These are phyloP conservation scores for Reticulitermes lucifugus DNA, from an alignment of 2,888 invertebrate genomes.

Conservation along the genomic window DNA sequence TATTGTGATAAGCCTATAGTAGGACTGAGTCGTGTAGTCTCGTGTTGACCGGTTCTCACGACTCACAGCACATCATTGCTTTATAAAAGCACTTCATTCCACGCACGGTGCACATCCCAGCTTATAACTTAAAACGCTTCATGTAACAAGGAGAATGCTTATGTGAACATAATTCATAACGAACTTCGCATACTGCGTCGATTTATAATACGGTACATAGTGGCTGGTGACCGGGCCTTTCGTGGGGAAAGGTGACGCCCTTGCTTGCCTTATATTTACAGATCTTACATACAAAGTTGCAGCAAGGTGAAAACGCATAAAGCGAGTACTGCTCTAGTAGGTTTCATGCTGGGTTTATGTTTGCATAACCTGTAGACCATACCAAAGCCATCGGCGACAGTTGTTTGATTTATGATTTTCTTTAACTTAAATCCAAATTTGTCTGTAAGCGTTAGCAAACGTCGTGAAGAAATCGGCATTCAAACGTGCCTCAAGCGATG, in stretches of 20 bases:
- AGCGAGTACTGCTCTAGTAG: too few relatives aligned
- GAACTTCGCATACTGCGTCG: neutral
- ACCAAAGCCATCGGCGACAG: too few relatives aligned
- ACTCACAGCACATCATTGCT: neutral
- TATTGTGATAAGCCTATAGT: neutral
- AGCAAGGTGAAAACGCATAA: too few relatives aligned
- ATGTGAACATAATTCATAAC: neutral
- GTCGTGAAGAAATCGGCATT: too few relatives aligned
- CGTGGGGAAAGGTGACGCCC: neutral
- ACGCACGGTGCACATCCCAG: neutral
- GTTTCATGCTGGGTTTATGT: too few relatives aligned
- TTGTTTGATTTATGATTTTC: too few relatives aligned
- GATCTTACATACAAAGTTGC: neutral
- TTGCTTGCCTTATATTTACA: neutral
- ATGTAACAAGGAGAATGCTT: neutral
- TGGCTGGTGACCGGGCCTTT: neutral
- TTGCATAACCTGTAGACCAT: too few relatives aligned
- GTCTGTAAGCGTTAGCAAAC: too few relatives aligned
- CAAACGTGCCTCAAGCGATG: too few relatives aligned
- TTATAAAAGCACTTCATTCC: neutral
- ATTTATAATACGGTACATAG: neutral
- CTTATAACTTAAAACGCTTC: neutral
- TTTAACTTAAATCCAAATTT: too few relatives aligned
- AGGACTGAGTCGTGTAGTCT: neutral
- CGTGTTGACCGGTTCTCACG: slow-evolving; percentile 17